Percentiles rank a stretch among this genome's conserved stretches.
Evolutionary conservation across 2,113 vertebrate species (phyloP).

Genomic region (Zootoca vivipara): DNA sequence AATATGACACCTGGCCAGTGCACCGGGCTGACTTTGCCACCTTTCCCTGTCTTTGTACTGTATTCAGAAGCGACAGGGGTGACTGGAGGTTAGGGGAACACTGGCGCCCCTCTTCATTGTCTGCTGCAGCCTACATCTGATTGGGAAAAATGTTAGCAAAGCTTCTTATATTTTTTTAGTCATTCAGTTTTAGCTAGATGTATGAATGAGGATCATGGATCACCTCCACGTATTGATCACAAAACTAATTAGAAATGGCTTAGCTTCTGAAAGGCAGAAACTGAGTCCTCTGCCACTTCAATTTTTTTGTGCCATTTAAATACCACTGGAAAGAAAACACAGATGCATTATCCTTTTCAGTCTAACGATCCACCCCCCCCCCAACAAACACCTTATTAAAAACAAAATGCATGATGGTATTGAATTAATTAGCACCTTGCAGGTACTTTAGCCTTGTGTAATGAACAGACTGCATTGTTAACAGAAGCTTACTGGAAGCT

Average conservation of each 20-base stretch:
- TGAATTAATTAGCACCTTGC: constrained; percentile 57
- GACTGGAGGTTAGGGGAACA: too few species aligned
- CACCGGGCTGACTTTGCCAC: too few species aligned
- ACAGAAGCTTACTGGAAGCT: constrained; percentile 30
- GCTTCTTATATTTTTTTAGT: constrained; percentile 36
- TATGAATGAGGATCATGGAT: constrained; percentile 29
- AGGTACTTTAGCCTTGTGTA: constrained; percentile 32
- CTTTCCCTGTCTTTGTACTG: too few species aligned
- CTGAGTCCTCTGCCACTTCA: constrained; percentile 43
- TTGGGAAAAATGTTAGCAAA: constrained; percentile 32
- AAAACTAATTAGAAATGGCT: constrained; percentile 39
- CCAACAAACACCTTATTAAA: constrained; percentile 59
- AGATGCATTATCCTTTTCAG: constrained; percentile 44
- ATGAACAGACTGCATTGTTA: constrained; percentile 9
- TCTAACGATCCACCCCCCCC: constrained; percentile 15
- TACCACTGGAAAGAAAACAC: not conserved
- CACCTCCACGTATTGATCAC: constrained; percentile 48
- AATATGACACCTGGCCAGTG: too few species aligned
- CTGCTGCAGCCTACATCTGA: not conserved
- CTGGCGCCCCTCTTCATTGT: too few species aligned
- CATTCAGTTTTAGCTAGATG: constrained; percentile 45
- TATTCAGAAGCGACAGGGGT: too few species aligned
- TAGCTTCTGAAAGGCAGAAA: constrained; percentile 31
- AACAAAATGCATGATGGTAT: constrained; percentile 44
- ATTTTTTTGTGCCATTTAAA: constrained; percentile 41